Percentiles rank a stretch among this genome's conserved stretches.
These are phyloP conservation scores for Sphenodon punctatus DNA, from an alignment of 2,797 vertebrate genomes.

Conservation along the genomic window DNA sequence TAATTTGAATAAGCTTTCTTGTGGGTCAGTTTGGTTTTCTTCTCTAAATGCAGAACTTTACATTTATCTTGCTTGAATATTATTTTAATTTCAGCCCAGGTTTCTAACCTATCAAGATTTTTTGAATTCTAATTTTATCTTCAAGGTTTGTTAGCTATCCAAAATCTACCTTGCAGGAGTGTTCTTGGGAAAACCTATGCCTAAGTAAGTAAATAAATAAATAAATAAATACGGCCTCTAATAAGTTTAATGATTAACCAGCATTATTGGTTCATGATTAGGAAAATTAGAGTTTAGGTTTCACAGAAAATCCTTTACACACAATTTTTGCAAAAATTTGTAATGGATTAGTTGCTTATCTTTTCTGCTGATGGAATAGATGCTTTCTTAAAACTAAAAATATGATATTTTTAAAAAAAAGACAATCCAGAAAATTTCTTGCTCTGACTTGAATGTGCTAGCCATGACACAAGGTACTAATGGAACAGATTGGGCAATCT, in stretches of 20 bases:
- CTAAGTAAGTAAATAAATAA: too few relatives aligned
- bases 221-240: too few relatives aligned
- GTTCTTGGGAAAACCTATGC: neutral
- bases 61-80: too few relatives aligned
- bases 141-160: neutral
- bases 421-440: neutral
- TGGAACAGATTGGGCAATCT: neutral
- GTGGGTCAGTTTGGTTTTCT: too few relatives aligned
- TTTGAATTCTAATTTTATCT: neutral
- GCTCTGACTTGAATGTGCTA: neutral
- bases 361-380: neutral
- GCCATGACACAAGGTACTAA: neutral
- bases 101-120: too few relatives aligned
- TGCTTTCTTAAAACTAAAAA: neutral
- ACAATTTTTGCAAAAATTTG: neutral
- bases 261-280: too few relatives aligned
- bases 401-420: fast-evolving
- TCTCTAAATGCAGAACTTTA: too few relatives aligned
- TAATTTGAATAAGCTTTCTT: neutral
- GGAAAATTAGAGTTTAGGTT: neutral
- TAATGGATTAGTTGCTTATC: neutral
- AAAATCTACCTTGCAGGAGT: neutral
- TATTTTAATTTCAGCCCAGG: too few relatives aligned
- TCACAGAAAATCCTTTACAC: fast-evolving
- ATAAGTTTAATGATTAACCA: neutral